These are phyloP conservation scores for Spodoptera litura DNA, from an alignment of 1,140 invertebrate species.

Conservation along the genomic window DNA sequence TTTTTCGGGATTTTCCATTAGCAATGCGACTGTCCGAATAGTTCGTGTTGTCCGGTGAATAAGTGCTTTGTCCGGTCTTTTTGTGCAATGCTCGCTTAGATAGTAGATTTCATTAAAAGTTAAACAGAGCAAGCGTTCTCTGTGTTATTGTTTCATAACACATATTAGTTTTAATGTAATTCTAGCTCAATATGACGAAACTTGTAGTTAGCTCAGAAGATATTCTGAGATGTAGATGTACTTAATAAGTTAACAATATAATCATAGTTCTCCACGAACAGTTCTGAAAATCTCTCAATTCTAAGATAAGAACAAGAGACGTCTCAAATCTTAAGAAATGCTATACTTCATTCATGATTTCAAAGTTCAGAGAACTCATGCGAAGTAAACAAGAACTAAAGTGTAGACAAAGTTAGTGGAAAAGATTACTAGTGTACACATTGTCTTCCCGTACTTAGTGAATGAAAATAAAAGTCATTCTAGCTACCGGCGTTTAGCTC, in stretches of 20 bases:
- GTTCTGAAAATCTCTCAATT: too few relatives aligned
- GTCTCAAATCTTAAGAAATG: neutral
- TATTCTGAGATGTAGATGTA: too few relatives aligned
- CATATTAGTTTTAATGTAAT: slow-evolving; percentile 28
- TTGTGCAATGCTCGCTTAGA: slow-evolving; percentile 41
- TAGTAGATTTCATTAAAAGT: slow-evolving; percentile 58
- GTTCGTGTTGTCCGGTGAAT: slow-evolving; percentile 64
- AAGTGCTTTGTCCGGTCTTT: slow-evolving; percentile 60
- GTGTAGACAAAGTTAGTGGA: slow-evolving; percentile 28
- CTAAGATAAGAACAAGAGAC: slow-evolving; percentile 8
- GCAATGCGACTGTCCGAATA: slow-evolving; percentile 73
- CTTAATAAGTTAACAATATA: too few relatives aligned
- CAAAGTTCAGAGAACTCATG: slow-evolving; percentile 16
- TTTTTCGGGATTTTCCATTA: slow-evolving; percentile 84
- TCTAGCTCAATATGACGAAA: slow-evolving; percentile 13
- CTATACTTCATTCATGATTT: neutral
- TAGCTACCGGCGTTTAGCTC: slow-evolving; percentile 42
- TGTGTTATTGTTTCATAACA: slow-evolving; percentile 36
- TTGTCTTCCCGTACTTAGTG: slow-evolving; percentile 43
- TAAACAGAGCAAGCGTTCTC: slow-evolving; percentile 39
- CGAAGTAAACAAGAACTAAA: slow-evolving; percentile 23
- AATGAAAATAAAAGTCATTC: slow-evolving; percentile 48
- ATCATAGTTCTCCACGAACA: too few relatives aligned
- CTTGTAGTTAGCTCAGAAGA: neutral
- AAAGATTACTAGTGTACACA: slow-evolving; percentile 40